Evolutionary conservation across 2,888 invertebrate genomes (phyloP).

Genomic region (Alloscopus bannaensis): DNA sequence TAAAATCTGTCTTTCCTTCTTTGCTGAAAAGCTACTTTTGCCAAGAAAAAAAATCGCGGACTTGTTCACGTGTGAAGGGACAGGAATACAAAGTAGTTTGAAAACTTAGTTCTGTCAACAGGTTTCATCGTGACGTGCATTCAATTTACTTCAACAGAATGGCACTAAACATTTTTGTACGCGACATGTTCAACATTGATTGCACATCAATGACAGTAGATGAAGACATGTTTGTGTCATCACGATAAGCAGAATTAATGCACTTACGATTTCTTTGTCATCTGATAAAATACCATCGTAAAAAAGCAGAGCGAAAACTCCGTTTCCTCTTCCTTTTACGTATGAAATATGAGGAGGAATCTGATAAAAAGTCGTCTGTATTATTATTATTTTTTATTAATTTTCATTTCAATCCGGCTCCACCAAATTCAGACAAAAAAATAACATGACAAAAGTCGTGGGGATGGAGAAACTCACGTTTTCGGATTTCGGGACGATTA

Average conservation of each 20-base stretch:
- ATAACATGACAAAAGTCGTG: not conserved
- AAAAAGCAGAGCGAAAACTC: not conserved
- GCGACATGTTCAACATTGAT: not conserved
- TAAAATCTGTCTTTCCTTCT: too few relatives aligned
- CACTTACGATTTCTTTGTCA: not conserved
- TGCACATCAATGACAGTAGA: not conserved
- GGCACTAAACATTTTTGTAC: not conserved
- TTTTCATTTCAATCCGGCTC: conserved; percentile 16
- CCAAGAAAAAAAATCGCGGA: conserved; percentile 10
- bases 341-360: conserved; percentile 40
- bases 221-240: not conserved
- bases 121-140: conserved; percentile 33
- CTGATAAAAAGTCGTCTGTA: conserved; percentile 45
- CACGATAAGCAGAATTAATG: not conserved
- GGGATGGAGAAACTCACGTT: conserved; percentile 32
- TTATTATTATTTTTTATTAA: conserved; percentile 19
- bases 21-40: conserved; percentile 40
- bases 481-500: conserved; percentile 54
- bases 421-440: too few relatives aligned
- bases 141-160: not conserved
- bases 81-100: conserved; percentile 25
- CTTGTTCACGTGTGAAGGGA: conserved; percentile 6
- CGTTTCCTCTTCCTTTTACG: not conserved
- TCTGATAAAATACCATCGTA: not conserved
- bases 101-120: conserved; percentile 59